Percentiles rank a stretch among this genome's conserved stretches.
Evolutionary conservation across 2,888 invertebrate genomes (phyloP).

Genomic region (Leptopilina drosophilae): DNA sequence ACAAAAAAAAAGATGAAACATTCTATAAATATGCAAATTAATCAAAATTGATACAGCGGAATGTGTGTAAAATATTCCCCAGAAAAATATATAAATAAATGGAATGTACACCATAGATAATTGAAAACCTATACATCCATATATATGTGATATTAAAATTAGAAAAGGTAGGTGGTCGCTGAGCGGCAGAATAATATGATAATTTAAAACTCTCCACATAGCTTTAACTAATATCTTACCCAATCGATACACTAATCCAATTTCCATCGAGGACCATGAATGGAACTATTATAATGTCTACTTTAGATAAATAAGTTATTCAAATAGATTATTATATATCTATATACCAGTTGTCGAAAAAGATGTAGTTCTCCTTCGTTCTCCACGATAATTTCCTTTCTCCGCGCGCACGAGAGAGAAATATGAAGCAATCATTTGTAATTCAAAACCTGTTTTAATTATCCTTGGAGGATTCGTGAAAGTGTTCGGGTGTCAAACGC

Average conservation of each 20-base stretch:
- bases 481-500: constrained; percentile 28
- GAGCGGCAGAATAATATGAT: not conserved
- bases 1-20: no score
- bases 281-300: constrained; percentile 6
- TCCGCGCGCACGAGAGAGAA: not conserved
- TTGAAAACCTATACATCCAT: not conserved
- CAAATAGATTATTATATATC: not conserved
- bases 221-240: not conserved
- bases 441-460: constrained; percentile 33
- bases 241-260: constrained; percentile 14
- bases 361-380: constrained; percentile 9
- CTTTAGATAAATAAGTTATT: constrained; percentile 16
- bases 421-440: constrained; percentile 27
- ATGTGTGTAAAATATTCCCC: not conserved
- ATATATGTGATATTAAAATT: not conserved
- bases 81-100: not conserved
- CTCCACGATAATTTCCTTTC: not conserved
- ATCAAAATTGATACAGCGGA: not conserved
- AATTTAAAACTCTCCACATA: constrained; percentile 4
- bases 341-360: constrained; percentile 11
- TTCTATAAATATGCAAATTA: not conserved
- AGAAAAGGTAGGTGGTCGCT: constrained; percentile 1
- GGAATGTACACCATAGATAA: constrained; percentile 7
- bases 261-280: not conserved
- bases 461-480: constrained; percentile 12